Conservation (phyloP, 2,888 invertebrate genomes). For the Marasmarcha lunaedactyla region DNA sequence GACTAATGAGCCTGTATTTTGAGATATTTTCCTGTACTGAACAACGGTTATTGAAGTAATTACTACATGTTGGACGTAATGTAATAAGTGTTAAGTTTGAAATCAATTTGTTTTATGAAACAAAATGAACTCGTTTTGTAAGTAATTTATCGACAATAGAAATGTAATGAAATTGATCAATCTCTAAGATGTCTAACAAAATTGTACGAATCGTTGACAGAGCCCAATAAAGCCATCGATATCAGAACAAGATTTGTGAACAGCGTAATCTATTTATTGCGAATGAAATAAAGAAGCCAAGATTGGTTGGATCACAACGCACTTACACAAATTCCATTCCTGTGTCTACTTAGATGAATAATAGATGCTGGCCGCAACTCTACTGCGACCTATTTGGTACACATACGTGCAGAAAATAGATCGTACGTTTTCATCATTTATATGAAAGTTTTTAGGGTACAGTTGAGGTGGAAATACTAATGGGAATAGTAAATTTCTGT, state of each 20-base stretch:
- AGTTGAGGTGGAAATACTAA: not conserved
- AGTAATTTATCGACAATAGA: too few relatives aligned
- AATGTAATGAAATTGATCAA: not conserved
- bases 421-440: not conserved
- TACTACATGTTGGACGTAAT: conserved; percentile 14
- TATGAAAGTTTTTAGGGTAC: not conserved
- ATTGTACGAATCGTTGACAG: conserved; percentile 23
- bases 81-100: too few relatives aligned
- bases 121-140: too few relatives aligned
- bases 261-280: conserved; percentile 59
- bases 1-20: not conserved
- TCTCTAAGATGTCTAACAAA: too few relatives aligned
- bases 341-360: conserved; percentile 63
- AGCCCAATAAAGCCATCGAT: conserved; percentile 36
- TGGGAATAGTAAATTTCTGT: not conserved
- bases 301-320: conserved; percentile 63
- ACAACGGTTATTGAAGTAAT: too few relatives aligned
- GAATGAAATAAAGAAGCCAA: conserved; percentile 62
- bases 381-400: conserved; percentile 28
- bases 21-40: conserved; percentile 6
- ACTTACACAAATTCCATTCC: conserved; percentile 65
- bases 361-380: conserved; percentile 45
- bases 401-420: conserved; percentile 18
- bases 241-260: conserved; percentile 46
- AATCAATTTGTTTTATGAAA: too few relatives aligned